phyloP scores from a whole-genome alignment of 1,140 invertebrate species.

The Hylyphantes graminicola region DNA sequence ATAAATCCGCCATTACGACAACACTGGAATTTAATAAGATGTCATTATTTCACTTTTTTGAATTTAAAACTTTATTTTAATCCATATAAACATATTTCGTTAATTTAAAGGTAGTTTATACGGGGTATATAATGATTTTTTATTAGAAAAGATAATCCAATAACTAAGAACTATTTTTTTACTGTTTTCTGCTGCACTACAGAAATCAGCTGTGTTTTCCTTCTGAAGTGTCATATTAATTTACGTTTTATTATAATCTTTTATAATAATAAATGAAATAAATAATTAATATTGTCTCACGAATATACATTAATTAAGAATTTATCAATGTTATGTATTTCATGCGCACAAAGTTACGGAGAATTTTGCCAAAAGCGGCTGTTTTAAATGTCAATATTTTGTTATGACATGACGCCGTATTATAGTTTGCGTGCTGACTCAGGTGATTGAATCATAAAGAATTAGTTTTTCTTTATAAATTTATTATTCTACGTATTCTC shows the following conservation, averaged over 20 bases:
- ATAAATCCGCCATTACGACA: slow-evolving; percentile 55
- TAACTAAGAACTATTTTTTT: slow-evolving; percentile 41
- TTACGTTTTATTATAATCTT: slow-evolving; percentile 29
- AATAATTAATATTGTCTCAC: slow-evolving; percentile 2
- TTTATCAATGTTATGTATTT: too few species aligned
- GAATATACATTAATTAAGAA: neutral
- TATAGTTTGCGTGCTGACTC: slow-evolving; percentile 1
- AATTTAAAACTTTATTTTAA: too few species aligned
- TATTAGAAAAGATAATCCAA: neutral
- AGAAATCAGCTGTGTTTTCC: slow-evolving; percentile 59
- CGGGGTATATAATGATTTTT: neutral
- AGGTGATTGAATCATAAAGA: neutral
- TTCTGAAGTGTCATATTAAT: slow-evolving; percentile 31
- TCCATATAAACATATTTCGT: too few species aligned
- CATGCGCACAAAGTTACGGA: neutral
- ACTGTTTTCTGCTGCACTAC: slow-evolving; percentile 43
- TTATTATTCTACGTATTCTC: neutral
- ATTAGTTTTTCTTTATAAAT: neutral
- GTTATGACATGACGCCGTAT: neutral
- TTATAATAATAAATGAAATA: slow-evolving; percentile 15
- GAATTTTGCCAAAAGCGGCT: slow-evolving; percentile 9
- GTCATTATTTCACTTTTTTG: neutral
- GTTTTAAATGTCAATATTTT: slow-evolving; percentile 21
- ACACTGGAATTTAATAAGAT: slow-evolving; percentile 21
- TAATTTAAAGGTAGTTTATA: too few species aligned